Base-by-base conservation (phyloP, 2,797 vertebrate genomes). In the Xenops minutus region DNA sequence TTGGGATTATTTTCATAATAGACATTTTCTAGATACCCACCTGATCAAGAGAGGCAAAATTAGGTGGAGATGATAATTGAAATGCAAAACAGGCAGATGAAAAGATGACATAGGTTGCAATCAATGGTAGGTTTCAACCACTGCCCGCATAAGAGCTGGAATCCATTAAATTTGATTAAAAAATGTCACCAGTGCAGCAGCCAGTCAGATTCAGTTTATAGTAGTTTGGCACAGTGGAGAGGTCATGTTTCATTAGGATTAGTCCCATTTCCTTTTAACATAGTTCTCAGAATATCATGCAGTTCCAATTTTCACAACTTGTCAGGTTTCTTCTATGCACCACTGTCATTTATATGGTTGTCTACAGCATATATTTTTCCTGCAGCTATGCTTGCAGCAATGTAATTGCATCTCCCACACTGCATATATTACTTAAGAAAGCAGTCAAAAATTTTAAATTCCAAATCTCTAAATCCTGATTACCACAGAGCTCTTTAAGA, bases 211-310 rank as follows among this genome's bases (percentile, higher is more conserved):
- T 69, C 58, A 62, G 58, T 74, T 78, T 69, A 55, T 1, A 76
- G 44, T 7, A 46, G 34, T 61, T 73, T 49, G 49, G 48, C 78
- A 85, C 27, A 61, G 41, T n/a, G 55, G 41, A 88, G 32, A 69
- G 62, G 48, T 84, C 63, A 63, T 22, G 51, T 88, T 95, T 84
- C 81, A 84, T 92, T 88, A 91, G 32, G 44, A 76, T 91, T 86
- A 84, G 51, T 48, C 27, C 41, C 76, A 37, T 59, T 89, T 88
- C 62, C 43, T 76, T 86, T 59, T 81, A 92, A 30, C 32, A 44
- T 6, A 63, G 48, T 43, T 92, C 68, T 36, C 2, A 14, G 61
- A 91, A 95, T 91, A 83, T 78, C 58, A 54, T 3, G 12, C 26
- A 73, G n/a, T 87, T 90, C 52, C 16, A 48, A 27, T 67, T 92